phyloP scores from a whole-genome alignment of 2,113 vertebrate species.

The Etia nguti region DNA sequence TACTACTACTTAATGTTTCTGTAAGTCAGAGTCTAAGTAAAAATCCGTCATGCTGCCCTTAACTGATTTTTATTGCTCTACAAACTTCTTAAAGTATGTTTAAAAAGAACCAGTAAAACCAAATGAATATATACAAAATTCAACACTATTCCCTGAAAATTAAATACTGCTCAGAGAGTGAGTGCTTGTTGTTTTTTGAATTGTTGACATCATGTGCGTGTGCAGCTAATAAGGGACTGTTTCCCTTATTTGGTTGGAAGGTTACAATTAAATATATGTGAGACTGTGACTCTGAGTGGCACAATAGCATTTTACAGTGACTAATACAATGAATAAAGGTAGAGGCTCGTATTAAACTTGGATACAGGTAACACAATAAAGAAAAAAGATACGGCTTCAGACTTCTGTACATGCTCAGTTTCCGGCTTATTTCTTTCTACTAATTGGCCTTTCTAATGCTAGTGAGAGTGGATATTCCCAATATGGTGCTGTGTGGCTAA shows the following conservation, averaged over 20 bases:
- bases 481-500: background rate
- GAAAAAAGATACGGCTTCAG: background rate
- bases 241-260: background rate
- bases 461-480: background rate
- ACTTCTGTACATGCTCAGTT: background rate
- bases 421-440: background rate
- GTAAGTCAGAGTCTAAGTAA: background rate
- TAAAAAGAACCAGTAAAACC: background rate
- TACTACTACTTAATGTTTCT: background rate
- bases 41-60: background rate
- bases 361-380: background rate
- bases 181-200: background rate
- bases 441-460: background rate
- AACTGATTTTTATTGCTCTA: background rate
- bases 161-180: background rate
- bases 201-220: background rate
- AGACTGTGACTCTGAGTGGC: background rate
- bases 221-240: background rate
- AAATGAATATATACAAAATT: background rate
- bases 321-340: background rate
- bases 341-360: background rate
- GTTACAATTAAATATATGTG: background rate
- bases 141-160: background rate
- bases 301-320: background rate
- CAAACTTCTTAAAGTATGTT: background rate